Evolutionary conservation across 1,140 invertebrate species (phyloP).

Genomic region (Adelges cooleyi): DNA sequence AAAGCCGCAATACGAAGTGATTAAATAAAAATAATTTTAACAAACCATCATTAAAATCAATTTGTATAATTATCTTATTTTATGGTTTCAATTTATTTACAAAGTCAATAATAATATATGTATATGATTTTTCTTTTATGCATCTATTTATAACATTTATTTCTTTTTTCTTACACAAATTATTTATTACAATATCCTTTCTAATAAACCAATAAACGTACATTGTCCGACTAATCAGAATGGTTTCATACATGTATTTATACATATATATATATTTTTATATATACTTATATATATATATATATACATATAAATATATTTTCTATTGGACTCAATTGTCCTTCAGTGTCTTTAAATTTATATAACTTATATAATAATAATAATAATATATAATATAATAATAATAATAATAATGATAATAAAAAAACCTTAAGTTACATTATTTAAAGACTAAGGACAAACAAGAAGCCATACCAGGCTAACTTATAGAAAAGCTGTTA

Average conservation of each 20-base stretch:
- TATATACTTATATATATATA: not conserved
- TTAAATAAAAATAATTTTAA: too few species aligned
- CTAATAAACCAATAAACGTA: conserved; percentile 21
- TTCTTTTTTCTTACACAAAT: conserved; percentile 22
- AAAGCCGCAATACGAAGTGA: too few species aligned
- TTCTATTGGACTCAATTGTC: conserved; percentile 15
- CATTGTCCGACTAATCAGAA: conserved; percentile 9
- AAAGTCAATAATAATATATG: conserved; percentile 28
- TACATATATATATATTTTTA: conserved; percentile 10
- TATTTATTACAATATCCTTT: conserved; percentile 22
- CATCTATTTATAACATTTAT: conserved; percentile 26
- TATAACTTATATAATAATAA: conserved; percentile 19
- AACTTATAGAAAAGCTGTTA: conserved; percentile 21
- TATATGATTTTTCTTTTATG: conserved; percentile 25
- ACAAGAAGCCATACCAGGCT: conserved; percentile 14
- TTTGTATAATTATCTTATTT: conserved; percentile 28
- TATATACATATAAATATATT: not conserved
- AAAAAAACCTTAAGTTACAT: conserved; percentile 23
- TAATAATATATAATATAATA: conserved; percentile 21
- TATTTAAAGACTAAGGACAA: conserved; percentile 29
- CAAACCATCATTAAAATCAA: conserved; percentile 19
- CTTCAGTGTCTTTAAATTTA: conserved; percentile 24
- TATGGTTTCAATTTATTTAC: conserved; percentile 29
- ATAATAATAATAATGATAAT: not conserved
- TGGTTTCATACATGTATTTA: conserved; percentile 9